Evolutionary conservation across 2,797 vertebrate species (phyloP), one percentile per base, ranked within the genome.

Genomic region (Arctocebus calabarensis): DNA sequence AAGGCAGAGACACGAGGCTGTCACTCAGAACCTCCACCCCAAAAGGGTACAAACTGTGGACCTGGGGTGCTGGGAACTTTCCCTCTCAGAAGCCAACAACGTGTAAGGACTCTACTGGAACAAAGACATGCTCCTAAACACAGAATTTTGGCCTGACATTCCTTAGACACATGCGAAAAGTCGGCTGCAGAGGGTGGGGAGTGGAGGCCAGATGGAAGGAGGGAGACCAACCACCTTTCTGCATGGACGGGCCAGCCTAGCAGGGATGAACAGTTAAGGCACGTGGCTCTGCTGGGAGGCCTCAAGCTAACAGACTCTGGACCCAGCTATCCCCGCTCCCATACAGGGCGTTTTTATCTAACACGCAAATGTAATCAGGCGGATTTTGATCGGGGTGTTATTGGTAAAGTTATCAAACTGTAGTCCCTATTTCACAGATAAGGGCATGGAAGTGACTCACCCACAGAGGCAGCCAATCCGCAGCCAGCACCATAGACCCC

Each of bases 251-350:
- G 2, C 0, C 19, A 45, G 16, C 5, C 32, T 12, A 10, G 10
- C 0, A 1, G 29, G 14, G 4, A 43, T 0, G 23, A 23, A 3
- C 2, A 3, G 23, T 16, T 16, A 2, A 0, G 0, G 40, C 19
- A 3, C 3, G 45, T 0, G 13, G 62, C 57, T 59, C n/a, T 13
- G 4, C 22, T 5, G 34, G 52, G 55, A 66, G 40, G 48, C 83
- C 57, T 71, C 68, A 13, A 19, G 57, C 27, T 43, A 48, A 34
- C 37, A 43, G 61, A 32, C 68, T 68, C 68, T 43, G 32, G 27
- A 29, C 9, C 34, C 23, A 48, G 29, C 13, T 12, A 29, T 4
- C 10, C 68, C 9, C 9, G 5, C 13, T 1, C 64, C 40, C 52
- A n/a, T 59, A 43, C 34, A 1, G 32, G 40, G 5, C 3, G 3